Evolutionary conservation across 2,888 invertebrate genomes (phyloP), one percentile per base, ranked within the genome.

Genomic region (Galerucella nymphaeae): DNA sequence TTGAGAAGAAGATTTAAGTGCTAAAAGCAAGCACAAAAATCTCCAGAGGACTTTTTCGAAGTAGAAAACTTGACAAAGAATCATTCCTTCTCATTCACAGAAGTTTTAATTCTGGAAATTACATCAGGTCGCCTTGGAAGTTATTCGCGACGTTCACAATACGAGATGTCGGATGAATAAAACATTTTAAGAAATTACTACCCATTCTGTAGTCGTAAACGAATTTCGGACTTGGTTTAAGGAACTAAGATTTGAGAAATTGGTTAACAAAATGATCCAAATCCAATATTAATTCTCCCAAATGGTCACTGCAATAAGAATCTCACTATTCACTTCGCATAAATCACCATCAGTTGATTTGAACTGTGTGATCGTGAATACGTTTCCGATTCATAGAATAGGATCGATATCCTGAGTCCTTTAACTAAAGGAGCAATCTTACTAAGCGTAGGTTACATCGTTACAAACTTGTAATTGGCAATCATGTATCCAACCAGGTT

Each of bases 401-500:
- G 41, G 57, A 20, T 67, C 67, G 58, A 59, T 67, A 67, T 13
- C 23, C 45, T 59, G 59, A 20, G 59, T 45, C 59, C 58, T 67
- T 38, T 20, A 59, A 59, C 67, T 38, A 48, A 67, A 67, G 42
- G 67, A 67, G 58, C 67, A 67, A 67, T 67, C 67, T 67, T n/a
- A 58, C 59, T 23, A 67, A 59, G n/a, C 67, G 67, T 41, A 45
- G 59, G 58, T 67, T 53, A 59, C 58, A 58, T 67, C 67, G 67
- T 67, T 67, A 67, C 58, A 67, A 67, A 67, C 67, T 67, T 67
- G 67, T 67, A 67, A 67, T 67, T 67, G 67, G 57, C 67, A 67
- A 58, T 67, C 67, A 67, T 59, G 67, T 45, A 59, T 48, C 14
- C 45, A 42, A 18, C 59, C 67, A 55, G 38, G 67, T 59, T 59